Conservation (phyloP, 2,797 vertebrate genomes). For the Darevskia mixta region DNA sequence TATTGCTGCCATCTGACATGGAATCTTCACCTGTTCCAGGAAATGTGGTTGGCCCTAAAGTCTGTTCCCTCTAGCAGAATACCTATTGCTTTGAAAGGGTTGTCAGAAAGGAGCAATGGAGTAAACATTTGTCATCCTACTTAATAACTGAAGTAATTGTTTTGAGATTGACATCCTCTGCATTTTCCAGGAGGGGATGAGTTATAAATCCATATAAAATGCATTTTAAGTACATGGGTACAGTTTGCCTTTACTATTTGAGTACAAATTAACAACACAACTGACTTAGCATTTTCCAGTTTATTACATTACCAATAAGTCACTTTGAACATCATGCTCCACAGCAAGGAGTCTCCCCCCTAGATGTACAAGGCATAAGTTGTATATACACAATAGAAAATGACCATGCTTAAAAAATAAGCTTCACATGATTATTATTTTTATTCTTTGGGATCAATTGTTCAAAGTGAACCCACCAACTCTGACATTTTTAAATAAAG, state of each 20-base stretch:
- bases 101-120: too few relatives aligned
- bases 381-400: slow-evolving; percentile 68
- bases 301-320: slow-evolving; percentile 76
- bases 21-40: too few relatives aligned
- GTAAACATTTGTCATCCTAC: too few relatives aligned
- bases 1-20: too few relatives aligned
- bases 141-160: too few relatives aligned
- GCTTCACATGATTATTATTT: slow-evolving; percentile 48
- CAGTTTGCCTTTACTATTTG: not conserved
- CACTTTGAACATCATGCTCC: slow-evolving; percentile 73
- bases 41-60: too few relatives aligned
- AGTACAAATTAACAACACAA: not conserved
- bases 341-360: slow-evolving; percentile 69
- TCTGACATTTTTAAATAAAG: slow-evolving; percentile 58
- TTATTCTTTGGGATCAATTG: slow-evolving; percentile 39
- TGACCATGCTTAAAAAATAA: slow-evolving; percentile 67
- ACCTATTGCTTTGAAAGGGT: too few relatives aligned
- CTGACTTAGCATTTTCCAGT: slow-evolving; percentile 61
- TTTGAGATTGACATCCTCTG: too few relatives aligned
- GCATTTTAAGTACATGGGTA: not conserved
- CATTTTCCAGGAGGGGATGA: not conserved
- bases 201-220: not conserved
- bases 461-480: slow-evolving; percentile 70
- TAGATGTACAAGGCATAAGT: slow-evolving; percentile 69
- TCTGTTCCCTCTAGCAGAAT: too few relatives aligned